Conservation (phyloP, 2,113 vertebrate genomes). For the Chionodraco myersi region DNA sequence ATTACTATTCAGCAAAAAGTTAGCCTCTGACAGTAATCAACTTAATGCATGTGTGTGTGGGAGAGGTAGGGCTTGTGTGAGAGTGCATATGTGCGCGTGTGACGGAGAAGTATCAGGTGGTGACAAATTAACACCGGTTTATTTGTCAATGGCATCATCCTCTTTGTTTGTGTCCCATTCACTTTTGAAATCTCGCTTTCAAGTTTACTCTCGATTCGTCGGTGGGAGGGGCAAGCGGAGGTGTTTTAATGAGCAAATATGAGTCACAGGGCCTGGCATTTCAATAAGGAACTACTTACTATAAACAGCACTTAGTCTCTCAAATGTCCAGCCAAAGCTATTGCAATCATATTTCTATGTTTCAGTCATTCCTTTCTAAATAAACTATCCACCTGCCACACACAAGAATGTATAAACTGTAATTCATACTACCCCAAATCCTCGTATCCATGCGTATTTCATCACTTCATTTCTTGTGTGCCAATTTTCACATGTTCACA, state of each 20-base stretch:
- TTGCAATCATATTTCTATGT: not conserved
- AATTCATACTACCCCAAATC: not conserved
- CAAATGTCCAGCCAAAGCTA: slow-evolving; percentile 10
- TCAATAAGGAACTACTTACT: slow-evolving; percentile 36
- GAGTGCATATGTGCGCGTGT: not conserved
- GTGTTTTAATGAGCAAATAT: slow-evolving; percentile 66
- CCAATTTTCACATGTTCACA: not conserved
- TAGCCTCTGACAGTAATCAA: not conserved
- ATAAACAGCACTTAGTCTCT: slow-evolving; percentile 14
- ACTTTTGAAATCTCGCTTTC: slow-evolving; percentile 40
- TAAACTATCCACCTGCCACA: not conserved
- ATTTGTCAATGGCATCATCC: slow-evolving; percentile 45
- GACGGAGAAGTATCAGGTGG: slow-evolving; percentile 20
- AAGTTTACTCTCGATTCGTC: slow-evolving; percentile 47
- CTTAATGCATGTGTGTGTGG: not conserved
- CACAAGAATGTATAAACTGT: not conserved
- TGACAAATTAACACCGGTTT: slow-evolving; percentile 18
- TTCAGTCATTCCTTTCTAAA: not conserved
- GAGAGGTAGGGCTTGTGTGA: not conserved
- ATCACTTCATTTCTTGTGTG: not conserved
- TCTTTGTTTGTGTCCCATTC: slow-evolving; percentile 28
- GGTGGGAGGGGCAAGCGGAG: slow-evolving; percentile 65
- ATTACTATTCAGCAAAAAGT: slow-evolving; percentile 20
- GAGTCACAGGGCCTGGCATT: slow-evolving; percentile 52
- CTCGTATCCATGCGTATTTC: not conserved